phyloP scores from a whole-genome alignment of 2,888 invertebrate species.

The Lampropteryx suffumata region DNA sequence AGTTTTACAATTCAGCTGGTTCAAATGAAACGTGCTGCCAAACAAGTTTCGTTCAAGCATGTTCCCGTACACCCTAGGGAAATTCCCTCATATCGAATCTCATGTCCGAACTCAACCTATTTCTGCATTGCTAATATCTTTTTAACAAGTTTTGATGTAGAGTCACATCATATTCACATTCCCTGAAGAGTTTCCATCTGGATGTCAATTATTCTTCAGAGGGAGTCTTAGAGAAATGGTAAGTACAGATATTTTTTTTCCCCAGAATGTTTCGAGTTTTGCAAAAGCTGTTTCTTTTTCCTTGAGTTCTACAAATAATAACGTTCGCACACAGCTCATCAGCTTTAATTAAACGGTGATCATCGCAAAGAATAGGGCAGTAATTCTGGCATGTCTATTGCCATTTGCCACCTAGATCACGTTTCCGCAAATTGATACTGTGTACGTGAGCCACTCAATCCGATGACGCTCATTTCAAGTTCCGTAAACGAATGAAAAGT shows the following conservation, averaged over 20 bases:
- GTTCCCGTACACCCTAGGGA: conserved; percentile 41
- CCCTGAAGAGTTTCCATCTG: neutral
- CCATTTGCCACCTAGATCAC: conserved; percentile 61
- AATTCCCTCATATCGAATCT: conserved; percentile 50
- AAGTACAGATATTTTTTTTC: too few relatives aligned
- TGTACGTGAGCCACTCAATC: conserved; percentile 62
- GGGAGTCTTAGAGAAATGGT: too few relatives aligned
- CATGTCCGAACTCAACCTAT: conserved; percentile 43
- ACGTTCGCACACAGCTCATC: conserved; percentile 45
- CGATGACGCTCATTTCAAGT: conserved; percentile 61
- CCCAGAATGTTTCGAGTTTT: too few relatives aligned
- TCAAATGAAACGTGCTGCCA: conserved; percentile 12
- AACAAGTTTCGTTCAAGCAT: conserved; percentile 23
- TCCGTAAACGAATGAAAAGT: conserved; percentile 41
- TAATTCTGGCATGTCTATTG: conserved; percentile 50
- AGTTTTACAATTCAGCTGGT: neutral
- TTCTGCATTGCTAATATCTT: conserved; percentile 44
- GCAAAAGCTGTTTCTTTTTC: neutral
- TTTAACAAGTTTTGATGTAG: conserved; percentile 18
- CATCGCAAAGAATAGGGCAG: conserved; percentile 56
- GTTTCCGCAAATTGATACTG: conserved; percentile 66
- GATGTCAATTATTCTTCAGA: too few relatives aligned
- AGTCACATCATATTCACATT: conserved; percentile 3
- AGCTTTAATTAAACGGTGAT: conserved; percentile 56
- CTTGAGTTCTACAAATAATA: conserved; percentile 31